Conservation (phyloP, 2,888 invertebrate genomes). For the Drosophila robusta region DNA sequence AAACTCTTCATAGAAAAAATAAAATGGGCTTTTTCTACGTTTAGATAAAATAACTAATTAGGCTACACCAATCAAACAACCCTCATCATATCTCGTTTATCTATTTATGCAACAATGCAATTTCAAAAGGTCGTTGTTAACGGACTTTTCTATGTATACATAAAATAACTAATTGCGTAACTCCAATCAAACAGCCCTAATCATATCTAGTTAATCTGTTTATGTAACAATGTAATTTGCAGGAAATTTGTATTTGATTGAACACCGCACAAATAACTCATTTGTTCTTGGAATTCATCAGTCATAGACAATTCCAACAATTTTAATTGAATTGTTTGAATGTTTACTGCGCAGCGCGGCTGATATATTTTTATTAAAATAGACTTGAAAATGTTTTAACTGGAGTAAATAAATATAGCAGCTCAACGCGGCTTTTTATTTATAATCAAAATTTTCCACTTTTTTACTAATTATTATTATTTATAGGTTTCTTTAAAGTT, state of each 20-base stretch:
- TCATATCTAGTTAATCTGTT: too few species aligned
- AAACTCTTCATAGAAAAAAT: too few species aligned
- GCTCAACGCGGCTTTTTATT: background rate
- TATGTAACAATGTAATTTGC: background rate
- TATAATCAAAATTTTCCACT: background rate
- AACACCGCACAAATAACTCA: background rate
- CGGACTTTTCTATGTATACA: background rate
- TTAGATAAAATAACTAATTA: too few species aligned
- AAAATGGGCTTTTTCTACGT: too few species aligned
- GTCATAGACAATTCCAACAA: background rate
- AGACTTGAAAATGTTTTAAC: background rate
- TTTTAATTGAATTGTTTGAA: conserved; percentile 20
- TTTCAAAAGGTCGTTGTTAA: too few species aligned
- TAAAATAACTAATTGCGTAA: background rate
- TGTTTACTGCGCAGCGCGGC: background rate
- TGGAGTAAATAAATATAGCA: background rate
- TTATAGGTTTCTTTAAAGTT: background rate
- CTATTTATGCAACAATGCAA: too few species aligned
- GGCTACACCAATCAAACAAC: too few species aligned
- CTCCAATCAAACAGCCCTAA: background rate
- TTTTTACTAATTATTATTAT: background rate
- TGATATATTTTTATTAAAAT: background rate
- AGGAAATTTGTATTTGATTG: background rate
- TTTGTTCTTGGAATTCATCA: too few species aligned
- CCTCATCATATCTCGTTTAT: too few species aligned